phyloP scores from a whole-genome alignment of 2,888 invertebrate species.

The Harpalus rufipes region DNA sequence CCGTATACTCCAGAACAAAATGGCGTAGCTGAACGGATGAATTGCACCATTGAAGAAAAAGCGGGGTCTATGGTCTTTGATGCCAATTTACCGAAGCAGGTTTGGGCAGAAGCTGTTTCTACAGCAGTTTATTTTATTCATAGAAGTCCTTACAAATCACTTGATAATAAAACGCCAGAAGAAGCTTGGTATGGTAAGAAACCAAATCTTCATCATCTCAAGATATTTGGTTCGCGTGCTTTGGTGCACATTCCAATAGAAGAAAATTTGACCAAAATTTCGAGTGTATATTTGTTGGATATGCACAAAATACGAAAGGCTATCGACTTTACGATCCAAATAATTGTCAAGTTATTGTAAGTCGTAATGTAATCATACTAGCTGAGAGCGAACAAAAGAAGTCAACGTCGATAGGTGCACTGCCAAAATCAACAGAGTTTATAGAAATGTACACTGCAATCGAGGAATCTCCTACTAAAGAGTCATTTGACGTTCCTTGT shows the following conservation, averaged over 20 bases:
- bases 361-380: slow-evolving; percentile 20
- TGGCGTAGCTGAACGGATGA: too few species aligned
- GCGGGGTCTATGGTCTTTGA: neutral
- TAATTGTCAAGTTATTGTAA: too few species aligned
- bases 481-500: neutral
- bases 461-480: slow-evolving; percentile 5
- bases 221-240: slow-evolving; percentile 26
- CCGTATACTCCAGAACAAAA: too few species aligned
- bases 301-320: too few species aligned
- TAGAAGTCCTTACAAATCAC: neutral
- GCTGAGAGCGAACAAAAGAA: neutral
- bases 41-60: too few species aligned
- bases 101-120: neutral
- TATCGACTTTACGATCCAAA: too few species aligned
- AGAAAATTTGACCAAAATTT: slow-evolving; percentile 36
- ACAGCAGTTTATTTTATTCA: neutral
- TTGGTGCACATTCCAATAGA: slow-evolving; percentile 34
- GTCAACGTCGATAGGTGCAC: neutral
- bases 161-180: slow-evolving; percentile 6
- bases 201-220: slow-evolving; percentile 21
- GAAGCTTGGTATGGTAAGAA: neutral
- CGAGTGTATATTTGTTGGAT: slow-evolving; percentile 3
- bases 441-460: neutral
- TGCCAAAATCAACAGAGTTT: neutral
- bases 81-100: neutral